Evolutionary conservation across 2,888 invertebrate species (phyloP).

Genomic region (Masnerella sp.): DNA sequence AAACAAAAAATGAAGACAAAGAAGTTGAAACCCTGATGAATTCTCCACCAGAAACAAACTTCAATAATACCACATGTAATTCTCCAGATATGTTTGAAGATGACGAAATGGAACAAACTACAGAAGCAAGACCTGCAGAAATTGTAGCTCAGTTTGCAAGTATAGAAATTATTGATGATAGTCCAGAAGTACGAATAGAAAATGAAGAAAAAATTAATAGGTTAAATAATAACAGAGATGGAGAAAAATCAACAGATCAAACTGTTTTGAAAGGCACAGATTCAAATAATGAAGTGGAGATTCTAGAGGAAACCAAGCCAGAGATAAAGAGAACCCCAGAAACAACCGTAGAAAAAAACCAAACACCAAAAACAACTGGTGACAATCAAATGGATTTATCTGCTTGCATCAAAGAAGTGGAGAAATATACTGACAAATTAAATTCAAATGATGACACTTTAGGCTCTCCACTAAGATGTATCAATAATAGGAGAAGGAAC

Average conservation of each 20-base stretch:
- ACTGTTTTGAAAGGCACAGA: too few species aligned
- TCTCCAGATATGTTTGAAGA: slow-evolving; percentile 67
- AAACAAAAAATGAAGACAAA: background rate
- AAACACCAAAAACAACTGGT: too few species aligned
- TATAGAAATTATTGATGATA: background rate
- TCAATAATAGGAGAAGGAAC: background rate
- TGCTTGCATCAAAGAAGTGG: too few species aligned
- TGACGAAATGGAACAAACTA: slow-evolving; percentile 3
- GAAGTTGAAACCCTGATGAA: background rate
- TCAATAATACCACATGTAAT: slow-evolving; percentile 1
- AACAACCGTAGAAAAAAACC: too few species aligned
- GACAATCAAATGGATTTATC: too few species aligned
- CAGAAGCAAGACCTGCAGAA: background rate
- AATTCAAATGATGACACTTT: background rate
- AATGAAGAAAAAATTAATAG: too few species aligned
- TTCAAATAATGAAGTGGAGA: too few species aligned
- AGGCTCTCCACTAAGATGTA: background rate
- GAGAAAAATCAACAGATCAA: too few species aligned
- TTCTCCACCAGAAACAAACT: background rate
- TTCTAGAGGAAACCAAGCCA: too few species aligned
- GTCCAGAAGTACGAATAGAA: too few species aligned
- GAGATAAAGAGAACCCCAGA: too few species aligned
- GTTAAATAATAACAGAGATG: too few species aligned
- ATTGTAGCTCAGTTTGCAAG: background rate
- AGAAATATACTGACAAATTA: background rate